A percentile compares a stretch with the other conserved stretches of the same genome.
Conservation (phyloP, 2,797 vertebrate species). For the Jordanella pulchra region DNA sequence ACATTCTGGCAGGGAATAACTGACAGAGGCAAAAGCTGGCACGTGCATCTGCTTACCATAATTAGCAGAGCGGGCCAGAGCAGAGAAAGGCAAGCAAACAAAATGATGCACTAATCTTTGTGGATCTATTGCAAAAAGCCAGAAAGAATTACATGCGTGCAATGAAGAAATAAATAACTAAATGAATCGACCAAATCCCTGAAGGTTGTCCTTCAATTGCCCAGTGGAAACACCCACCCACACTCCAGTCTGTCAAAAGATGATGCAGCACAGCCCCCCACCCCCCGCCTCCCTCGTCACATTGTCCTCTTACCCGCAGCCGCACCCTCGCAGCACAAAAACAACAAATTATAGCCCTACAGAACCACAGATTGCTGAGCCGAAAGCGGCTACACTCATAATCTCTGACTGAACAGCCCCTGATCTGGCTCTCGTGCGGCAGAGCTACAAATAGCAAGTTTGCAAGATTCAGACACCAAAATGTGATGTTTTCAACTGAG, state of each 20-base stretch:
- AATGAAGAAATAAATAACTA: background rate
- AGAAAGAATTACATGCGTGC: background rate
- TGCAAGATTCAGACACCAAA: constrained; percentile 33
- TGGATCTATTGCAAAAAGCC: too few relatives aligned
- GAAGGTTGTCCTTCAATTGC: constrained; percentile 47
- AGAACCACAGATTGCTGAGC: constrained; percentile 47
- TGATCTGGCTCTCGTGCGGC: constrained; percentile 19
- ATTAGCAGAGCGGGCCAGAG: too few relatives aligned
- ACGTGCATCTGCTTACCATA: too few relatives aligned
- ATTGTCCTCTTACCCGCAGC: constrained; percentile 54
- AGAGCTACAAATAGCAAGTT: constrained; percentile 22
- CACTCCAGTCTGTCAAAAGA: constrained; percentile 67
- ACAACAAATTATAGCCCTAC: constrained; percentile 74
- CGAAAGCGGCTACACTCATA: constrained; percentile 38
- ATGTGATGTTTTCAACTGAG: constrained; percentile 39
- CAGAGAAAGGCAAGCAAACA: too few relatives aligned
- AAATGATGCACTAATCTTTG: too few relatives aligned
- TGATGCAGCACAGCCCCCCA: constrained; percentile 60
- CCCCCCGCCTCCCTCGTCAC: constrained; percentile 41
- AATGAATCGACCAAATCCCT: background rate
- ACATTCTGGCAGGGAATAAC: too few relatives aligned
- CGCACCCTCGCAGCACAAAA: constrained; percentile 72
- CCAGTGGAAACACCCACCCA: constrained; percentile 63
- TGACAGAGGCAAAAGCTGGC: too few relatives aligned
- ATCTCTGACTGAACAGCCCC: constrained; percentile 15